Evolutionary conservation across 2,888 invertebrate species (phyloP).

Genomic region (Thereva nobilitata): DNA sequence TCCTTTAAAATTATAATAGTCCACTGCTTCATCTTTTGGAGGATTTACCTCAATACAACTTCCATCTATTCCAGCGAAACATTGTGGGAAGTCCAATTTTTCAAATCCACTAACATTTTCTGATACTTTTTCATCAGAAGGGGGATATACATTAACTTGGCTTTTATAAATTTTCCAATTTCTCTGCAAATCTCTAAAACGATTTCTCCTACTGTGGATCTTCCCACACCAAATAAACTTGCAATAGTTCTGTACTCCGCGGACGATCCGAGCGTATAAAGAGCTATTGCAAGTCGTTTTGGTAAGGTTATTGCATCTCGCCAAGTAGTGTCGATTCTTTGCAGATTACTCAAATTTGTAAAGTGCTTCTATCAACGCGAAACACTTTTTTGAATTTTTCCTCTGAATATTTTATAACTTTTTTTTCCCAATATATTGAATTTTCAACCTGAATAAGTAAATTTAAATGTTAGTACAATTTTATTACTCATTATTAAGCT

Average conservation of each 20-base stretch:
- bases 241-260: neutral
- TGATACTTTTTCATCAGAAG: neutral
- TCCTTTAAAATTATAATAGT: too few species aligned
- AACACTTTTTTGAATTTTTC: neutral
- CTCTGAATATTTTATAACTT: neutral
- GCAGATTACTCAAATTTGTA: neutral
- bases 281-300: neutral
- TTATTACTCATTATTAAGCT: neutral
- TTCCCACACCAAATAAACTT: slow-evolving; percentile 1
- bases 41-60: slow-evolving; percentile 32
- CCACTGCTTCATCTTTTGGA: too few species aligned
- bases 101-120: slow-evolving; percentile 29
- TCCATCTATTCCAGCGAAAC: slow-evolving; percentile 30
- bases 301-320: neutral
- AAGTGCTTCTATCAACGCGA: neutral
- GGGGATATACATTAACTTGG: neutral
- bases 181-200: neutral
- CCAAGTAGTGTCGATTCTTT: neutral
- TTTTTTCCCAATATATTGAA: neutral
- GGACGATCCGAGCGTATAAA: neutral
- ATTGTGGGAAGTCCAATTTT: slow-evolving; percentile 25
- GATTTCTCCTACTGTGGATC: neutral
- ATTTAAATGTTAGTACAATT: neutral
- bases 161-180: neutral
- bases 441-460: neutral